These are phyloP conservation scores for Artemisiospiza belli DNA, from an alignment of 2,113 vertebrate species.

Conservation along the genomic window DNA sequence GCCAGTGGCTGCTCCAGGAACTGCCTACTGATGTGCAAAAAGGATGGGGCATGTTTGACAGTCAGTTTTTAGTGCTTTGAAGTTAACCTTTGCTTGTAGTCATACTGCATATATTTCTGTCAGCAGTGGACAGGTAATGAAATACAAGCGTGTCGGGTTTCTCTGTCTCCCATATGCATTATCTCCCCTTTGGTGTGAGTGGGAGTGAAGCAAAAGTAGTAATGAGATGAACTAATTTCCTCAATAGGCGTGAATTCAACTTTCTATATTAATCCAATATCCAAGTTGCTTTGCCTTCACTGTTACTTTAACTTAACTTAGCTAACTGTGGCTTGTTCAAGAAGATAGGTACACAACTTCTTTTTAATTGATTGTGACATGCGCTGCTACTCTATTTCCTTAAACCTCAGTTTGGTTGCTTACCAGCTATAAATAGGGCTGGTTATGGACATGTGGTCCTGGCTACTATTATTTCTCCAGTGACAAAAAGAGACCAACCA, in stretches of 20 bases:
- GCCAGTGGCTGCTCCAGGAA: background rate
- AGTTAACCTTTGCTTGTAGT: conserved; percentile 34
- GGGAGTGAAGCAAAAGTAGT: conserved; percentile 3
- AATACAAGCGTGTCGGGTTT: conserved; percentile 8
- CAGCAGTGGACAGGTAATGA: conserved; percentile 30
- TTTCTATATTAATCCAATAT: conserved; percentile 25
- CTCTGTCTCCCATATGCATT: conserved; percentile 18
- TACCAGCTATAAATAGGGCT: background rate
- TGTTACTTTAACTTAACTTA: background rate
- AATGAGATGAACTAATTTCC: conserved; percentile 17
- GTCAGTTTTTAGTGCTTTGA: conserved; percentile 34
- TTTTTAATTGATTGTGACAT: background rate
- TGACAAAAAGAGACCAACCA: background rate
- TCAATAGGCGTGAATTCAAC: conserved; percentile 1
- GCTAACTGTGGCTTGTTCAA: background rate
- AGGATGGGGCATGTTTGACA: background rate
- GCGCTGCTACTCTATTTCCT: background rate
- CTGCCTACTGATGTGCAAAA: conserved; percentile 15
- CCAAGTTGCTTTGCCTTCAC: conserved; percentile 6
- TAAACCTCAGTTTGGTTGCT: background rate
- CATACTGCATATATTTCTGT: conserved; percentile 6
- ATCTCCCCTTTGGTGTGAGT: background rate
- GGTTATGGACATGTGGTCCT: background rate
- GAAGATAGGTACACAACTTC: background rate
- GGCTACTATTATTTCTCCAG: background rate